Evolutionary conservation across 1,140 invertebrate species (phyloP), one percentile per base, ranked within the genome.

Genomic region (Magallana gigas): DNA sequence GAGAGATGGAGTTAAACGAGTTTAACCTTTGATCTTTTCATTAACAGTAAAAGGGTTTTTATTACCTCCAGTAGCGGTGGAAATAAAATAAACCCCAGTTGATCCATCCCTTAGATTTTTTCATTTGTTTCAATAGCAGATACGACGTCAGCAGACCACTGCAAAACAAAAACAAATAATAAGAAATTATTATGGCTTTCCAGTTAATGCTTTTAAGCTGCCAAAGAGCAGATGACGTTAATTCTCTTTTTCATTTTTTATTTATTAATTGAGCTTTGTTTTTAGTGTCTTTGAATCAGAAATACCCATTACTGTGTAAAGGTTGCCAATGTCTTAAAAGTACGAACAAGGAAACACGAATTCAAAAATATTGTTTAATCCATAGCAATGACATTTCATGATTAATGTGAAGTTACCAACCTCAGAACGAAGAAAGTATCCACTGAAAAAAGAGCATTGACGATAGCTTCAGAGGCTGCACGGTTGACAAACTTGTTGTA

Each of bases 381-480:
- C 36, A 48, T 5, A 5, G 5, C 36, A 48, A 48, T 48, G 36
- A 48, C 36, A 48, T 48, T 5, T 5, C 36, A 48, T 48, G 36
- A 48, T 48, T 48, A 48, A 48, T 64, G 14, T 16, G 1, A n/a
- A 16, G 36, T 12, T 9, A 16, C 16, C 57, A 59, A 92, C 91
- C 91, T 91, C 29, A 93, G 68, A 11, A 98, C 97, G 95, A 98
- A 98, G 95, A 98, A 98, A 8, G 97, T 97, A 93, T 98, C 97
- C 16, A 98, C 97, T 62, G 97, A 97, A 93, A 98, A 97, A 4
- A 97, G 97, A 5, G 97, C 97, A 94, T 98, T 98, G 85, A 90
- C 36, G n/a, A 94, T 90, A 1, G 91, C 92, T 84, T 92, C 91
- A 59, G 92, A 92, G 2, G 89, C 87, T 84, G 84, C 91, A 23